These are phyloP conservation scores for Parochlus steinenii DNA, from an alignment of 2,888 invertebrate genomes.

Conservation along the genomic window DNA sequence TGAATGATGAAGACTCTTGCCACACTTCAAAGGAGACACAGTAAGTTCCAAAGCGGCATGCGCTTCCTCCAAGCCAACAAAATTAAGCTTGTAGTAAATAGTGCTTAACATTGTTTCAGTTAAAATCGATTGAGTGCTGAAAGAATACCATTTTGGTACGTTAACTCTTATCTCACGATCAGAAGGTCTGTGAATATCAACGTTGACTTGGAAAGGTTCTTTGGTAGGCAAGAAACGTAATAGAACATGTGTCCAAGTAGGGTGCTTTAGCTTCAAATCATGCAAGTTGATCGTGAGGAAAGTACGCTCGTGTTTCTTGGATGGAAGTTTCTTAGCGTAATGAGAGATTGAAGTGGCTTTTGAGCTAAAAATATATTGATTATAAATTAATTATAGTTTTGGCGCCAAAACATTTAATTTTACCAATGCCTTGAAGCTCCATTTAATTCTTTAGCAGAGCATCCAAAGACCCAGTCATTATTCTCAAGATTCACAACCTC, in stretches of 20 bases:
- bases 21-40: constrained; percentile 36
- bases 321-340: constrained; percentile 36
- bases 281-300: constrained; percentile 42
- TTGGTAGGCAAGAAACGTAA: constrained; percentile 45
- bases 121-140: constrained; percentile 27
- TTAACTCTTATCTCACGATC: constrained; percentile 26
- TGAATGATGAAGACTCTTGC: constrained; percentile 35
- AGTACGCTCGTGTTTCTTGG: constrained; percentile 28
- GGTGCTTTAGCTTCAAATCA: constrained; percentile 36
- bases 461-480: constrained; percentile 64
- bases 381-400: constrained; percentile 17
- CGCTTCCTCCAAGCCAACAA: constrained; percentile 38
- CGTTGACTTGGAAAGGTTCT: constrained; percentile 41
- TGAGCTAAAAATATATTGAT: constrained; percentile 26
- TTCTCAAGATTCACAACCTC: constrained; percentile 49
- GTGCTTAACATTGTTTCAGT: constrained; percentile 38
- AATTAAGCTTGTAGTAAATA: constrained; percentile 41
- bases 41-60: constrained; percentile 43
- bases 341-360: constrained; percentile 41
- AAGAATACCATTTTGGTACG: constrained; percentile 29
- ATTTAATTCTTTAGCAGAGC: constrained; percentile 40
- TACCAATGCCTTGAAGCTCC: constrained; percentile 44
- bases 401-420: constrained; percentile 29
- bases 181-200: constrained; percentile 42
- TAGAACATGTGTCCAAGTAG: constrained; percentile 51